phyloP scores from a whole-genome alignment of 2,113 vertebrate genomes.

The Oryzias melastigma region DNA sequence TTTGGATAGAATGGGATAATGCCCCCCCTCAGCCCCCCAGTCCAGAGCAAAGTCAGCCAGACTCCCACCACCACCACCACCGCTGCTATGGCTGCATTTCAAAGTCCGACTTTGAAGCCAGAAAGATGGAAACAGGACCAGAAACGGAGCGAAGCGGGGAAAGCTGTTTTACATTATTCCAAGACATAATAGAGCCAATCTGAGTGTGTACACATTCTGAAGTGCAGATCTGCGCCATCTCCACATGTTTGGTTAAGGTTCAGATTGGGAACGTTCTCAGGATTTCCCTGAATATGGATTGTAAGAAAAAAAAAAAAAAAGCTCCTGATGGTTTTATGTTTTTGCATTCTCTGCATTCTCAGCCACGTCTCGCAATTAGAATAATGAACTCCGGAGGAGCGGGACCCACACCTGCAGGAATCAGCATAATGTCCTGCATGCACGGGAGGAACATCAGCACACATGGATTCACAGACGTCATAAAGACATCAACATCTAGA shows the following conservation, averaged over 20 bases:
- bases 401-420: slow-evolving; percentile 65
- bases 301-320: slow-evolving; percentile 59
- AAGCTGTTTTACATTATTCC: slow-evolving; percentile 79
- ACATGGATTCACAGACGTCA: too few relatives aligned
- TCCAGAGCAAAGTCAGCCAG: slow-evolving; percentile 37
- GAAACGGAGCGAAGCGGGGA: slow-evolving; percentile 51
- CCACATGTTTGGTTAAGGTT: slow-evolving; percentile 63
- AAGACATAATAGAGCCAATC: slow-evolving; percentile 79
- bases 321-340: slow-evolving; percentile 58
- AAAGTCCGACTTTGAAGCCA: slow-evolving; percentile 52
- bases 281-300: slow-evolving; percentile 78
- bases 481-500: too few relatives aligned
- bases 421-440: slow-evolving; percentile 69
- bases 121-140: slow-evolving; percentile 53
- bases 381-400: slow-evolving; percentile 70
- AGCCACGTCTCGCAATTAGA: slow-evolving; percentile 73
- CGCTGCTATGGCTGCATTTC: slow-evolving; percentile 65
- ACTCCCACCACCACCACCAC: slow-evolving; percentile 38
- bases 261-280: slow-evolving; percentile 71
- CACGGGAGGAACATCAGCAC: slow-evolving; percentile 19
- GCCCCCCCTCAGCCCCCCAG: neutral
- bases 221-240: slow-evolving; percentile 49
- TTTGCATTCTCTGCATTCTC: slow-evolving; percentile 74
- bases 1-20: slow-evolving; percentile 59
- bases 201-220: slow-evolving; percentile 35